Base-by-base conservation (phyloP, 2,888 invertebrate genomes). In the Anticlea derivata region DNA sequence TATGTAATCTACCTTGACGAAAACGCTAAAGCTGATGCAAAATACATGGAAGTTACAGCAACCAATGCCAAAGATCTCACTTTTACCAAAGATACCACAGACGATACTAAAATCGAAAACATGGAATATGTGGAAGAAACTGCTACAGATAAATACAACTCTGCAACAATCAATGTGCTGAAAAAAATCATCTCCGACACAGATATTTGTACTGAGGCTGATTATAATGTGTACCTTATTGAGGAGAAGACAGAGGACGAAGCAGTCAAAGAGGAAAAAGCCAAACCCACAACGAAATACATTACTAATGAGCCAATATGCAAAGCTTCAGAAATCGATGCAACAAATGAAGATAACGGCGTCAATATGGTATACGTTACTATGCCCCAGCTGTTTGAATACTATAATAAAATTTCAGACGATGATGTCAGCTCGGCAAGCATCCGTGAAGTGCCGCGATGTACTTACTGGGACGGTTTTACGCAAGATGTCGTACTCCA, bases 371-470 rank as follows among this genome's bases (percentile, higher is more conserved):
- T 5, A 10, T 26, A 39, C 26, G 8, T n/a, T 7, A 24, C n/a
- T 7, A 43, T 50, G 49, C 30, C 13, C 7, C 29, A 12, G 11
- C 2, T 43, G 1, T 17, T 20, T 7, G 22, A 50, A 12, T 50
- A 38, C 7, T 50, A 24, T 1, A 24, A 1, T 6, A 35, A 24
- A n/a, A 2, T 31, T 5, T 31, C 37, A 5, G 37, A 41, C 0
- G 24, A 7, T 2, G 31, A 24, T n/a, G 20, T 7, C 5, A 7
- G 10, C 5, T 11, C 24, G 7, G n/a, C 10, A 7, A 37, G 11
- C 7, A 7, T 1, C 26, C 5, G 5, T 3, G 1, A 6, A 5
- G 24, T 23, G 6, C 7, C 7, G 5, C 7, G 23, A 2, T 46
- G 46, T 7, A n/a, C 38, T 5, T 13, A 48, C 23, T 34, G 30